Evolutionary conservation across 2,888 invertebrate genomes (phyloP).

Genomic region (Aphodius granarius): DNA sequence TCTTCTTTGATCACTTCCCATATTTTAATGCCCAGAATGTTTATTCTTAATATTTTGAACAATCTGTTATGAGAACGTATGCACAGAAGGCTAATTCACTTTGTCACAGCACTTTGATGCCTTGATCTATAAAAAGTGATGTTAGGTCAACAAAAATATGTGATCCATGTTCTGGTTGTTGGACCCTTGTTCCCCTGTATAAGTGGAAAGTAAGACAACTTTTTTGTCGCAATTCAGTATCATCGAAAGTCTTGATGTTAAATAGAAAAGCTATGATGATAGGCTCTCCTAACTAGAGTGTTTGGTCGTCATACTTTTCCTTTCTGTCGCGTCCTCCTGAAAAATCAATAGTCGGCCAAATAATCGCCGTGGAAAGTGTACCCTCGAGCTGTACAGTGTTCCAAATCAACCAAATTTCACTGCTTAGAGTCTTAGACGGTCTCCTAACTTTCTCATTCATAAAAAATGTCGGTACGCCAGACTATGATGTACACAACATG

Average conservation of each 20-base stretch:
- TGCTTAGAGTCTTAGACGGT: background rate
- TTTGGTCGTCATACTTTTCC: background rate
- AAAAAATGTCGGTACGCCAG: background rate
- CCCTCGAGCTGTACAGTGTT: background rate
- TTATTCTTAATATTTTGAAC: too few species aligned
- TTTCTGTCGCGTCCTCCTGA: background rate
- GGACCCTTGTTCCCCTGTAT: too few species aligned
- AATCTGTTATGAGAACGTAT: too few species aligned
- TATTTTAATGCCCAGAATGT: too few species aligned
- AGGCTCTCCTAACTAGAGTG: background rate
- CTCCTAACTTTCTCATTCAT: background rate
- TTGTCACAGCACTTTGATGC: too few species aligned
- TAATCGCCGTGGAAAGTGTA: background rate
- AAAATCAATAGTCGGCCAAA: background rate
- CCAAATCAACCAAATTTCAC: background rate
- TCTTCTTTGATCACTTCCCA: too few species aligned
- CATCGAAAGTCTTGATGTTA: background rate
- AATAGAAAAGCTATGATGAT: background rate
- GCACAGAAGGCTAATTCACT: too few species aligned
- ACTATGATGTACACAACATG: background rate
- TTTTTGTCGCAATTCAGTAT: too few species aligned
- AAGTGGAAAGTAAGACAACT: too few species aligned
- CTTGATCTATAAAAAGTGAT: too few species aligned
- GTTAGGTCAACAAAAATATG: too few species aligned
- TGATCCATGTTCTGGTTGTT: too few species aligned